Base-by-base conservation (phyloP, 2,888 invertebrate genomes). In the Tenthredo mesomela region DNA sequence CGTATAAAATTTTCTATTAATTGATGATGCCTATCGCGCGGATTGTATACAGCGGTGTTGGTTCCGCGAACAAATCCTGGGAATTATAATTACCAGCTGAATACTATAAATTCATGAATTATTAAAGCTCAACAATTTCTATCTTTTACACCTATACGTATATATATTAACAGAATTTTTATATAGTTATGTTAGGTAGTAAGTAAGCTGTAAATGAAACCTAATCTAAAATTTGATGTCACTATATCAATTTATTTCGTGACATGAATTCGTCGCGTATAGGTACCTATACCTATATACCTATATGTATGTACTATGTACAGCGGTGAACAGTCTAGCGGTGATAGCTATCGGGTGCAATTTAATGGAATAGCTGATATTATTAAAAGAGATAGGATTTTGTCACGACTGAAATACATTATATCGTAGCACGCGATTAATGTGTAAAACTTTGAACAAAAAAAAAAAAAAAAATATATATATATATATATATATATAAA, bases 321-420 rank as follows among this genome's bases (percentile, higher is more conserved):
- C 73, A 73, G 12, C 43, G 73, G 25, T 73, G 43, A 40, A 73
- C 37, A 73, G 10, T 47, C 10, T 25, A 40, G 37, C 75, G 75
- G 29, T 3, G 75, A 75, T 75, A 75, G 25, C 21, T 47, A 75
- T 75, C 75, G 25, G 75, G 75, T 75, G 47, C 75, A 75, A 25
- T 75, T 75, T 75, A 43, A 75, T 47, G 75, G 70, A 37, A 70
- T n/a, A 70, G 70, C 21, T 25, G 37, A 37, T 37, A 33, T 40
- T 75, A 43, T 47, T 47, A 15, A 21, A 47, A 47, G 75, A 75
- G 75, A 75, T 21, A 75, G 75, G 75, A 25, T 47, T 47, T 75
- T 75, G 75, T 75, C 75, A 75, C 75, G 75, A 75, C n/a, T 75
- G 15, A 47, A 21, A 75, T 7, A 75, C 75, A 75, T 75, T 75